Percentiles rank a stretch among this genome's conserved stretches.
phyloP scores from a whole-genome alignment of 2,113 vertebrate genomes.

The Noturus placidus region DNA sequence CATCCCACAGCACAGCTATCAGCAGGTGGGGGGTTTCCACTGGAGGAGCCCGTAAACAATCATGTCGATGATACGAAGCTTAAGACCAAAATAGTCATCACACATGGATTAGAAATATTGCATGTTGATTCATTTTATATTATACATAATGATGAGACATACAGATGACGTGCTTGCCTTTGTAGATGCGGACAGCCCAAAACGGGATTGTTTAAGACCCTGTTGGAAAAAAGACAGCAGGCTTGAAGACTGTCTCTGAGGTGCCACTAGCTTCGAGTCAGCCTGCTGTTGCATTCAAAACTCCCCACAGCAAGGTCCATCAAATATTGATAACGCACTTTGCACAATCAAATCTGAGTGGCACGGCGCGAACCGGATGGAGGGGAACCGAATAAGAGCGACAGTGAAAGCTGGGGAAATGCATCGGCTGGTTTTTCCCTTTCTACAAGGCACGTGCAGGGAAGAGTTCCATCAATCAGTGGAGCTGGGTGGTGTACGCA shows the following conservation, averaged over 20 bases:
- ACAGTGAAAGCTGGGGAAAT: not conserved
- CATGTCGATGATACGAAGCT: not conserved
- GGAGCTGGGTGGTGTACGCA: not conserved
- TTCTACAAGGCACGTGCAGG: not conserved
- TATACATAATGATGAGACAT: not conserved
- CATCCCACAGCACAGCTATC: not conserved
- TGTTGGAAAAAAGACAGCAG: not conserved
- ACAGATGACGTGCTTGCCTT: not conserved
- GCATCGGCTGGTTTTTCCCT: not conserved
- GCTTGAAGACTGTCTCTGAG: not conserved
- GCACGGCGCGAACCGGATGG: not conserved
- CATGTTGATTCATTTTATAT: not conserved
- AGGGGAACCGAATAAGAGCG: not conserved
- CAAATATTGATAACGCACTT: constrained; percentile 21
- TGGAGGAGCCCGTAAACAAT: not conserved
- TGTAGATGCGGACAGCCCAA: not conserved
- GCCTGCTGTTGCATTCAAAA: constrained; percentile 5
- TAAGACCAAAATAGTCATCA: not conserved
- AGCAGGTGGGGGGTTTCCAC: not conserved
- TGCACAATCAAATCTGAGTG: constrained; percentile 9
- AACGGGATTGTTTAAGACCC: not conserved
- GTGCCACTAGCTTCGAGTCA: not conserved
- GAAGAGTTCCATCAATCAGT: not conserved
- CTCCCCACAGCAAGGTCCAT: constrained; percentile 8
- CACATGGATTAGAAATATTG: not conserved